These are phyloP conservation scores for Falco novaeseelandiae DNA, from an alignment of 2,797 vertebrate genomes.

Conservation along the genomic window DNA sequence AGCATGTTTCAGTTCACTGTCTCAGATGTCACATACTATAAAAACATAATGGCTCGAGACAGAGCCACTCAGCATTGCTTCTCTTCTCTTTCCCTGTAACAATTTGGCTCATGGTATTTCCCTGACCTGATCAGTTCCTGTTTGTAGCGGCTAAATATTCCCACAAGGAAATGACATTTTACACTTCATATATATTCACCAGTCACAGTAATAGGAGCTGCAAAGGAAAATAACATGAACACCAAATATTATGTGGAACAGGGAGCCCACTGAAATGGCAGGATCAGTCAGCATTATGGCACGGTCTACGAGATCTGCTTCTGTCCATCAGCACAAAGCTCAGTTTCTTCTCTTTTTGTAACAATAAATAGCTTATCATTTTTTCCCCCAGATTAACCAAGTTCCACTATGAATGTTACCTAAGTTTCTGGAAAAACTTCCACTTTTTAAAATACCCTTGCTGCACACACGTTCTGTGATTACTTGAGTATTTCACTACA, in stretches of 20 bases:
- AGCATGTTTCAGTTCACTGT: not conserved
- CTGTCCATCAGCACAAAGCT: not conserved
- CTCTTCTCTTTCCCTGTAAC: not conserved
- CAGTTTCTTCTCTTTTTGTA: not conserved
- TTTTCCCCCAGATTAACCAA: accelerated
- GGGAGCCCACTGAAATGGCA: not conserved
- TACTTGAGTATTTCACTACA: not conserved
- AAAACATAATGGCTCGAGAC: not conserved
- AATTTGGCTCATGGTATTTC: not conserved
- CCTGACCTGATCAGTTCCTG: not conserved
- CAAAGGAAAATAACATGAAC: not conserved
- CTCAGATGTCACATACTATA: not conserved
- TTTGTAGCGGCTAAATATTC: not conserved
- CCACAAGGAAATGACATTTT: conserved; percentile 15
- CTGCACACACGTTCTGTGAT: not conserved
- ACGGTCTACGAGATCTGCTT: not conserved
- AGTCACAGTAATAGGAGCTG: not conserved
- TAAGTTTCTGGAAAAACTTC: not conserved
- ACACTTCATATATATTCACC: not conserved
- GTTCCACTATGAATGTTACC: not conserved
- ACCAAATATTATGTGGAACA: not conserved
- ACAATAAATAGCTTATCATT: not conserved
- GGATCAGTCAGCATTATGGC: not conserved
- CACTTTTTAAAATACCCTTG: not conserved
- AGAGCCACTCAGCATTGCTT: not conserved